Base-by-base conservation (phyloP, 2,888 invertebrate genomes). In the Lepidochitona cinerea region DNA sequence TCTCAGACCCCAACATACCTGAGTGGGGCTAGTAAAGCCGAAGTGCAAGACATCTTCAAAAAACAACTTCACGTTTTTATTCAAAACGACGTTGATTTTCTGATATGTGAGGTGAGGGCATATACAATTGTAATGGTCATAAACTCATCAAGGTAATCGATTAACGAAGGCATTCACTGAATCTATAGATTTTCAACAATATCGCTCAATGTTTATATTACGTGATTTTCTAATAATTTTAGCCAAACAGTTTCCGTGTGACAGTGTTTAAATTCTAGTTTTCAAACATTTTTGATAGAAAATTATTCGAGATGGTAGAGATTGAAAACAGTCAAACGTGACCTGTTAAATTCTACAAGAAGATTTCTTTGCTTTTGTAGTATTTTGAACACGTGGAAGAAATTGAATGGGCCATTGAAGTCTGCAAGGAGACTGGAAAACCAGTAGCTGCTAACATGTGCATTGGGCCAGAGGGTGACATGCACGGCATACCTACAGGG, bases 361-460 rank as follows among this genome's bases (percentile, higher is more conserved):
- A n/a, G n/a, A 49, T 23, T 49, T 49, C 4, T 7, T 49, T 49
- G 49, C 2, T n/a, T 49, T 18, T 49, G 4, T 7, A 89, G 89
- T 90, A 90, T 79, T 90, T 90, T 72, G 89, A 90, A 74, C 89
- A 90, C 75, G 84, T 90, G 12, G 90, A 91, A 75, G 90, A 91
- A 80, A 89, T 90, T 73, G 90, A 88, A 77, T 90, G 89, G 90
- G 90, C 90, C 23, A 89, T 90, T 70, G 87, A 90, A 73, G 89
- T 88, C 29, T 87, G 87, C 76, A 82, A 83, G 70, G 82, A 82
- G 59, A 82, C 85, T 4, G 81, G 82, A 1, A 79, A 87, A 37
- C 86, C 90, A 0, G 88, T 91, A 5, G 90, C 88, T n/a, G 86
- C 89, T n/a, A 87, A 86, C 70, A 90, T 91, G 91, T 91, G 91